These are phyloP conservation scores for Xyrichtys novacula DNA, from an alignment of 2,797 vertebrate genomes.

Conservation along the genomic window DNA sequence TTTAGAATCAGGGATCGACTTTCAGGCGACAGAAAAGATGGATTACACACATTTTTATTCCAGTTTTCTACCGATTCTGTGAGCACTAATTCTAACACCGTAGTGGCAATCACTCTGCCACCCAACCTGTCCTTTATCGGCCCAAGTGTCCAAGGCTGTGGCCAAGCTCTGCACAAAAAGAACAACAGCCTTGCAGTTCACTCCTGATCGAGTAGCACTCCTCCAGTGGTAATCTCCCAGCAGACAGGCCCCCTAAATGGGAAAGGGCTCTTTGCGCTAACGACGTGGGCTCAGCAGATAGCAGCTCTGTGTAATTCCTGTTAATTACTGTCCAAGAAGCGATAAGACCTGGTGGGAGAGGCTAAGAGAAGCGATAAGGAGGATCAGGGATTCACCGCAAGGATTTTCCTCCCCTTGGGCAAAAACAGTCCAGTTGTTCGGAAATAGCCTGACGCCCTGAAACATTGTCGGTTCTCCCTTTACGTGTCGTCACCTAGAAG, in stretches of 20 bases:
- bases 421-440: constrained; percentile 64
- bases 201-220: constrained; percentile 50
- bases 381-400: constrained; percentile 71
- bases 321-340: constrained; percentile 81
- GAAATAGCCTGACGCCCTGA: constrained; percentile 38
- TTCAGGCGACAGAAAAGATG: not conserved
- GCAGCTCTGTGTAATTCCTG: constrained; percentile 78
- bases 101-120: not conserved
- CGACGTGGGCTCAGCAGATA: constrained; percentile 72
- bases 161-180: constrained; percentile 28
- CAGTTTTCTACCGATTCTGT: not conserved
- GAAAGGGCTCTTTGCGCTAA: constrained; percentile 65
- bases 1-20: too few species aligned
- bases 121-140: constrained; percentile 28
- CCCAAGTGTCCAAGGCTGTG: constrained; percentile 26
- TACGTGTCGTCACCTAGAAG: not conserved
- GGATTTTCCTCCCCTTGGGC: constrained; percentile 59
- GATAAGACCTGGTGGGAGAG: constrained; percentile 78
- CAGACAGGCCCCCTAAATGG: constrained; percentile 71
- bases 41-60: not conserved
- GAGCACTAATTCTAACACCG: not conserved
- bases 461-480: constrained; percentile 28
- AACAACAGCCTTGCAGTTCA: constrained; percentile 41
- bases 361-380: constrained; percentile 74
- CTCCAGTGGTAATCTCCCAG: constrained; percentile 71